Base-by-base conservation (phyloP, 2,888 invertebrate species). In the Drosophila incognita region DNA sequence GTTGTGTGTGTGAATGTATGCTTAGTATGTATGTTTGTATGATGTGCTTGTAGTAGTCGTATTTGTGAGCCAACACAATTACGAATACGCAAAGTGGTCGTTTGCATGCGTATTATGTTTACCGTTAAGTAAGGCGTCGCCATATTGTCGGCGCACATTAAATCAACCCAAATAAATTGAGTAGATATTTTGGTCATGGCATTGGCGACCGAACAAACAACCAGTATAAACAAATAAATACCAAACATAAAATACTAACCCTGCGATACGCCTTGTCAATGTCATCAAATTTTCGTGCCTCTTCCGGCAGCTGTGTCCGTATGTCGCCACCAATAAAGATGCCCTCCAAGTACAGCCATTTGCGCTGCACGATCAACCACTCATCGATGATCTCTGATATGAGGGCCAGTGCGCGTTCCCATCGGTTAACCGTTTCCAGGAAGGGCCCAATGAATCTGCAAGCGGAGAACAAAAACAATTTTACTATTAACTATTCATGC, bases 321-420 rank as follows among this genome's bases (percentile, higher is more conserved):
- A 98, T 98, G 90, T 98, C 98, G 7, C 97, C 97, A 0, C 97
- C 97, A 1, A 98, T 96, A 92, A 98, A 98, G 74, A 98, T 98
- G 0, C 98, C 98, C 91, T 98, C 98, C 76, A 98, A 94, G 91
- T 98, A 98, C 77, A 98, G 94, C 98, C 98, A 98, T 92, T 97
- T 98, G 68, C 96, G 94, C 92, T 98, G 98, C 4, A 97, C 96
- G 4, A 95, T 94, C 91, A 97, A 94, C 98, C 98, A 98, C 79
- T 96, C 96, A 70, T 98, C 98, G 3, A 98, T 95, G 8, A 98
- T 97, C 93, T 98, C 98, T 0, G 96, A 96, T 70, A 98, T 96
- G 11, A 95, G 94, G 0, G 97, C 96, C 86, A 98, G 93, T 2
- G 95, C 95, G 71, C 95, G 96, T 88, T 98, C 98, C 97, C 98